Base-by-base conservation (phyloP, 1,140 invertebrate species). In the Lamellibrachia luymesi region DNA sequence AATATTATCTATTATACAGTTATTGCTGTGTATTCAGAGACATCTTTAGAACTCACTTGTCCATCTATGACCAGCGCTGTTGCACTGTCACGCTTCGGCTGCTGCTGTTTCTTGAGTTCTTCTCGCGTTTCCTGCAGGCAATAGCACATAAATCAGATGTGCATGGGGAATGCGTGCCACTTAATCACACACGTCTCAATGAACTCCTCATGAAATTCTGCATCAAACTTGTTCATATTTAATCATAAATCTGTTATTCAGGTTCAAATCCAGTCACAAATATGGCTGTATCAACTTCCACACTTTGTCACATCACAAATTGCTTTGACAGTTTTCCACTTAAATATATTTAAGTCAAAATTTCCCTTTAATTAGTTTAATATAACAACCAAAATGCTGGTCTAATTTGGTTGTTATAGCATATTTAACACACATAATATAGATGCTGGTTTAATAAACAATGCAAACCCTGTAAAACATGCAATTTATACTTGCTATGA, bases 291-390 rank as follows among this genome's bases (percentile, higher is more conserved):
- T 80, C 17, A 80, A 80, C 64, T 80, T 80, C 4, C 25, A 80
- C 7, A 80, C 38, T 38, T 38, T 38, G 38, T 38, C 38, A 38
- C 38, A 38, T 38, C 64, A 80, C 64, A 80, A 22, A 80, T 80
- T 38, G 38, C 38, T 38, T 38, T 38, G 38, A 22, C 64, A 80
- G 64, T 80, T 80, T 17, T 80, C 52, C 52, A 56, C 13, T 56
- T 13, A 56, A 13, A 56, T 38, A 8, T 50, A 38, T 91, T 51
- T 50, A 51, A 93, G n/a, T 51, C 51, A 90, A 93, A 27, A 93
- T 51, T 27, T 27, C 80, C 49, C 2, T 50, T 91, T 91, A 51
- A 50, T 27, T 38, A 22, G 13, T 50, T 91, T 91, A 51, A 50
- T 13, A 50, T 51, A n/a, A 91, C 27, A 50, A 50, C 10, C 25